Conservation (phyloP, 2,888 invertebrate species). For the Nycteola revayana region DNA sequence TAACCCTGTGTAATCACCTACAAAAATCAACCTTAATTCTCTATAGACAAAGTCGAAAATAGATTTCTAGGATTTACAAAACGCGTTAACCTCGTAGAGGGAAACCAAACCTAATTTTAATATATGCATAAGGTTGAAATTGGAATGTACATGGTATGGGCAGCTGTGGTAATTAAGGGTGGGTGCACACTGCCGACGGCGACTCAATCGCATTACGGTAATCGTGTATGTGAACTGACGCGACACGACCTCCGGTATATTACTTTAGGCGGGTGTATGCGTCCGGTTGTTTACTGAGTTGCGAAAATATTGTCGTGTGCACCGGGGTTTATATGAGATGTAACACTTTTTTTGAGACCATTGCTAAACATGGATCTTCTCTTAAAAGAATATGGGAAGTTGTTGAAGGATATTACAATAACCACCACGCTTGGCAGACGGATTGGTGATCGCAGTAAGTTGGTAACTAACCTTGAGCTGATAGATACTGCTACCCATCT, state of each 20-base stretch:
- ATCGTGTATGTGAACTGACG: slow-evolving; percentile 57
- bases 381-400: too few relatives aligned
- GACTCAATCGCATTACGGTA: slow-evolving; percentile 48
- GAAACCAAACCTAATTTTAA: slow-evolving; percentile 5
- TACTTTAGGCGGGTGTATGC: slow-evolving; percentile 15
- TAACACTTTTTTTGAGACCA: too few relatives aligned
- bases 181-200: slow-evolving; percentile 39
- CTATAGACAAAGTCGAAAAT: too few relatives aligned
- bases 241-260: slow-evolving; percentile 28
- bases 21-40: slow-evolving; percentile 4
- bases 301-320: slow-evolving; percentile 4
- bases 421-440: too few relatives aligned
- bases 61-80: too few relatives aligned
- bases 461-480: too few relatives aligned
- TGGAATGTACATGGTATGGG: slow-evolving; percentile 1
- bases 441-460: too few relatives aligned
- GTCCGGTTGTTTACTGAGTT: slow-evolving; percentile 8
- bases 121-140: slow-evolving; percentile 4
- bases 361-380: too few relatives aligned
- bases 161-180: slow-evolving; percentile 41
- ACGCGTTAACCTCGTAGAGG: too few relatives aligned
- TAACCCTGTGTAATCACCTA: background rate
- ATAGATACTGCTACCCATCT: too few relatives aligned
- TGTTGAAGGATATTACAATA: too few relatives aligned
- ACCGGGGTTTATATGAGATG: background rate